A percentile compares a stretch with the other conserved stretches of the same genome.
Evolutionary conservation across 2,888 invertebrate genomes (phyloP).

Genomic region (Atherix ibis): DNA sequence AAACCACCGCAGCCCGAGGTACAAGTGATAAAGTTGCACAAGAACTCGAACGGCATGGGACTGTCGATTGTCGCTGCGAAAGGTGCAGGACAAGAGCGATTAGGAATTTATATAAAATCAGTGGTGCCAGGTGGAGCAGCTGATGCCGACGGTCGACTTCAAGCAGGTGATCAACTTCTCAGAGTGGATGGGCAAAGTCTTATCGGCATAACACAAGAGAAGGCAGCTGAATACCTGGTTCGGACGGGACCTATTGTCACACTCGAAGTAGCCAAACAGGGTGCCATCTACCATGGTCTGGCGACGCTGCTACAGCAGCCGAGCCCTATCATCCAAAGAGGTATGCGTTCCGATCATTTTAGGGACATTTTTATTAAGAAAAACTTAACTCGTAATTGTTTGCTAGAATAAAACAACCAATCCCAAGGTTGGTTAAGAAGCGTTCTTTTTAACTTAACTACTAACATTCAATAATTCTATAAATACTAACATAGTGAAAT

Average conservation of each 20-base stretch:
- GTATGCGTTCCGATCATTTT: no score
- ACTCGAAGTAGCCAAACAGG: conserved; percentile 93
- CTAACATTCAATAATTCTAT: no score
- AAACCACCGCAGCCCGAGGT: conserved; percentile 53
- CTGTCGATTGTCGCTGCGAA: conserved; percentile 97
- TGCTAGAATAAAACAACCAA: no score
- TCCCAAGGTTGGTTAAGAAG: no score
- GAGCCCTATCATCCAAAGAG: conserved; percentile 63
- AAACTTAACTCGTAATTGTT: no score
- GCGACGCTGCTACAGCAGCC: conserved; percentile 86
- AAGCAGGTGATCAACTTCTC: conserved; percentile 92
- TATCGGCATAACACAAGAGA: conserved; percentile 68
- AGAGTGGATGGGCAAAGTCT: conserved; percentile 94
- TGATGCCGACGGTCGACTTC: conserved; percentile 82
- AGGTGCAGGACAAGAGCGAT: conserved; percentile 62
- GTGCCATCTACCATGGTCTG: conserved; percentile 91
- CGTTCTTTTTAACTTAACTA: no score
- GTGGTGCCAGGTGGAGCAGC: conserved; percentile 91
- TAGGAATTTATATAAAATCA: conserved; percentile 97
- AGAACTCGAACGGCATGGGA: conserved; percentile 94
- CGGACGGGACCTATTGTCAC: conserved; percentile 87
- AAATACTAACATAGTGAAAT: no score
- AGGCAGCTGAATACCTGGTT: conserved; percentile 91
- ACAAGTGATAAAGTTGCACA: conserved; percentile 76
- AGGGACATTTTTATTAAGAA: no score